Base-by-base conservation (phyloP, 2,113 vertebrate genomes). In the Xenopus laevis region DNA sequence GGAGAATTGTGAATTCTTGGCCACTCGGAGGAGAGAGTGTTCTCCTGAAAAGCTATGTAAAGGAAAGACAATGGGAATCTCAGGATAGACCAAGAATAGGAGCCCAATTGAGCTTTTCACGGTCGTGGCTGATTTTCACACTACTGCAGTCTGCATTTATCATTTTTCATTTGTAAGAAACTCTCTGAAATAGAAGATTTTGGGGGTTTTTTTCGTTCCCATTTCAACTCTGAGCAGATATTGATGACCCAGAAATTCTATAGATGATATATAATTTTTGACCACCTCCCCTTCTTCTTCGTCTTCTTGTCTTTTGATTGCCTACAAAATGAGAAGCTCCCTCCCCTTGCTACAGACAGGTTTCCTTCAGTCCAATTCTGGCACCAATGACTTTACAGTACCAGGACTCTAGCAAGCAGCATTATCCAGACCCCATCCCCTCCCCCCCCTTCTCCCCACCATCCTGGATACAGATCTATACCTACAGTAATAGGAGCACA, bases 1-100 rank as follows among this genome's bases (percentile, higher is more conserved):
- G 74, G 74, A 60, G 67, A 68, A 70, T 77, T 77, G 74, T 77
- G 74, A 77, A 77, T 70, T 77, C 74, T 77, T 77, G 74, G 66
- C 74, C 74, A 77, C 67, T 77, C 74, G 59, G 18, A 69, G 66
- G 60, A 70, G 67, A 70, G 55, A 58, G 65, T 70, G 74, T 70
- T 59, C 74, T 77, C 74, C 74, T 70, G 74, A 77, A 69, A 77
- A 77, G 74, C 74, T 64, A 64, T 77, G 74, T 77, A 77, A 67
- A 70, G 74, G 60, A 64, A 77, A 77, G 67, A 77, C 74, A 77
- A 77, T 77, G 74, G 67, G 67, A 52, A 77, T 63, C 73, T 70
- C 46, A 77, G 74, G 74, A 77, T 69, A 77, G 66, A 77, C 74
- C 74, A 77, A 74, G 53, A 55, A 55, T 55, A 16, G 60, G 74